A percentile compares a stretch with the other conserved stretches of the same genome.
Evolutionary conservation across 2,113 vertebrate species (phyloP).

Genomic region (Nannobrachium achirus): DNA sequence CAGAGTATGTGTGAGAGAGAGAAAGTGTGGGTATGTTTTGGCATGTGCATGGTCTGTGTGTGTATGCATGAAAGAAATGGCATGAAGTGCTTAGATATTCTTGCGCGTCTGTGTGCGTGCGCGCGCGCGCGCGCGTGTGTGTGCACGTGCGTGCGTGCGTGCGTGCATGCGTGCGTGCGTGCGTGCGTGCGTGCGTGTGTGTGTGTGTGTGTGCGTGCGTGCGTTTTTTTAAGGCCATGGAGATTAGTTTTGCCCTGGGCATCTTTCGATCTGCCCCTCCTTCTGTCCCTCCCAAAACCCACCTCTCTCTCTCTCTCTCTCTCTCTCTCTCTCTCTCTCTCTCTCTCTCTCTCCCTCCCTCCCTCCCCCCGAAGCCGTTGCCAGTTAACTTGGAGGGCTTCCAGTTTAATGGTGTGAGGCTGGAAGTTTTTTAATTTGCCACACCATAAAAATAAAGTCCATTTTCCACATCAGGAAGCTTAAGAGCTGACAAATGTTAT

Average conservation of each 20-base stretch:
- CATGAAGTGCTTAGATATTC: too few species aligned
- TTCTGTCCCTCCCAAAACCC: neutral
- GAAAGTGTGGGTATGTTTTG: constrained; percentile 8
- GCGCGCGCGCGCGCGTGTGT: too few species aligned
- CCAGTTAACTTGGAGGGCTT: constrained; percentile 51
- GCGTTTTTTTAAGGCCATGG: constrained; percentile 21
- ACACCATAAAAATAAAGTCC: constrained; percentile 74
- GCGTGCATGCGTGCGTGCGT: neutral
- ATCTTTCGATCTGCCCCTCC: constrained; percentile 8
- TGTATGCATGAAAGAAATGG: too few species aligned
- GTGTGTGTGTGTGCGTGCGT: constrained; percentile 7
- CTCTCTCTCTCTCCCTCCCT: neutral
- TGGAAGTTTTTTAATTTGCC: constrained; percentile 71
- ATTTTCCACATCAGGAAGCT: constrained; percentile 74
- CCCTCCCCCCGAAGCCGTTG: constrained; percentile 17
- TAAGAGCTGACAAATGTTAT: constrained; percentile 70
- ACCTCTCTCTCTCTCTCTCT: neutral
- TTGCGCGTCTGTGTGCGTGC: too few species aligned
- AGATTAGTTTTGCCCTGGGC: constrained; percentile 33
- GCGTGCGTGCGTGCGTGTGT: constrained; percentile 41
- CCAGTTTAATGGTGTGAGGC: constrained; percentile 66
- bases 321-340: neutral
- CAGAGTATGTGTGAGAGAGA: neutral
- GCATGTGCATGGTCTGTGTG: too few species aligned
- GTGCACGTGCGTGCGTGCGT: too few species aligned